Percentiles rank a stretch among this genome's conserved stretches.
Conservation (phyloP, 2,888 invertebrate species). For the Sialis lutaria region DNA sequence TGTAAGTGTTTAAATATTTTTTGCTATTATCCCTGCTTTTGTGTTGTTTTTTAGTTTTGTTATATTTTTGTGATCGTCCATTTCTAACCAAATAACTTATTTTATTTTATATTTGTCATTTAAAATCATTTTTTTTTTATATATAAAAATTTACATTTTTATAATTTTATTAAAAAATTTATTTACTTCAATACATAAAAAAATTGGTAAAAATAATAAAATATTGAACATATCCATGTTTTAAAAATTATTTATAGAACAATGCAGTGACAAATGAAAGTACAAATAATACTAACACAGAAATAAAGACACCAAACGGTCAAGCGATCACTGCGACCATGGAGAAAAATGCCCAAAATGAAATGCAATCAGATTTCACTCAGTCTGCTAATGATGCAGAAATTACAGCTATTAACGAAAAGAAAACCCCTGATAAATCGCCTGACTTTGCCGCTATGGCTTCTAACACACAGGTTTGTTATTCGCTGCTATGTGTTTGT, state of each 20-base stretch:
- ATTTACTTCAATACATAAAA: too few relatives aligned
- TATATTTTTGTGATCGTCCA: not conserved
- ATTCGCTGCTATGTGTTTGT: not conserved
- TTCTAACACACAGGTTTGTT: constrained; percentile 20
- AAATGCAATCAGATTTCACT: not conserved
- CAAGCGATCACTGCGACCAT: not conserved
- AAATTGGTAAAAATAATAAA: too few relatives aligned
- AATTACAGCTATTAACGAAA: constrained; percentile 27
- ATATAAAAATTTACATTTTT: too few relatives aligned
- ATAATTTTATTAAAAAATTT: too few relatives aligned
- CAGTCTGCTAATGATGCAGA: constrained; percentile 18
- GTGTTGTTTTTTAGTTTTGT: not conserved
- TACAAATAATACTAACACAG: not conserved
- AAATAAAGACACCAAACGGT: not conserved
- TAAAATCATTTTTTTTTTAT: too few relatives aligned
- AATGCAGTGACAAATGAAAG: not conserved
- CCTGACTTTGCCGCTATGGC: constrained; percentile 29
- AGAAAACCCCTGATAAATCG: constrained; percentile 24
- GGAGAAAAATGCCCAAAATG: not conserved
- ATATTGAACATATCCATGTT: too few relatives aligned
- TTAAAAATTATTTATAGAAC: not conserved
- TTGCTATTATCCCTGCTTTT: not conserved
- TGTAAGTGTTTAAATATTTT: not conserved
- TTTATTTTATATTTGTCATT: too few relatives aligned
- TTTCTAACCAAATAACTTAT: not conserved